Base-by-base conservation (phyloP, 2,888 invertebrate species). In the Eilema caniola region DNA sequence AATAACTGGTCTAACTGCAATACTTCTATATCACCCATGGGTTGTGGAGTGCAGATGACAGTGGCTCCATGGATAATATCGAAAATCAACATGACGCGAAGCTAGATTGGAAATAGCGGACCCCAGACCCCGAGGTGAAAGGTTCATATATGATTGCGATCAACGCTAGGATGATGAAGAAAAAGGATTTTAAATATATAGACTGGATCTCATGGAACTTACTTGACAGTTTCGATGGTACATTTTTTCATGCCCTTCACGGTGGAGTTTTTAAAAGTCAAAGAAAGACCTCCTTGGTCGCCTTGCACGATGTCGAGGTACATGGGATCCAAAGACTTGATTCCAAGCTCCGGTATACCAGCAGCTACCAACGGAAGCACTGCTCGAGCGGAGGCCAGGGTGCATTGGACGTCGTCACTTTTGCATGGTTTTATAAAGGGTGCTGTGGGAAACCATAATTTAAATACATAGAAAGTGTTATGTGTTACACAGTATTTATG, bases 371-470 rank as follows among this genome's bases (percentile, higher is more conserved):
- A n/a, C 0, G 92, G 90, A 0, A 93, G 66, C 0, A 90, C 90
- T 0, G 88, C 89, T 47, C 88, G 89, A 0, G 91, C 88, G 0
- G 94, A 89, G 0, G 86, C 66, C 12, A 87, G 1, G 8, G 89
- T 57, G 83, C 95, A 95, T 0, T 80, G 75, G 3, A 76, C 78
- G 85, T 95, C 94, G 0, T 82, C 87, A 0, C 68, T 4, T 69
- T 87, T 87, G 83, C 95, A 94, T 59, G 93, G 92, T 64, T 76
- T 91, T 69, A 95, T 88, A 82, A 93, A 92, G 0, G 94, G 92
- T 0, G 93, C 95, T 94, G 85, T 8, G 14, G 31, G 62, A 62
- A 28, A 31, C 12, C 66, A 20, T 12, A 28, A 56, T 47, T 20
- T 20, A 47, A 37, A 37, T 11, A 14, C 14, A 37, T 11, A 10